phyloP scores from a whole-genome alignment of 2,113 vertebrate genomes.

The Martes martes region DNA sequence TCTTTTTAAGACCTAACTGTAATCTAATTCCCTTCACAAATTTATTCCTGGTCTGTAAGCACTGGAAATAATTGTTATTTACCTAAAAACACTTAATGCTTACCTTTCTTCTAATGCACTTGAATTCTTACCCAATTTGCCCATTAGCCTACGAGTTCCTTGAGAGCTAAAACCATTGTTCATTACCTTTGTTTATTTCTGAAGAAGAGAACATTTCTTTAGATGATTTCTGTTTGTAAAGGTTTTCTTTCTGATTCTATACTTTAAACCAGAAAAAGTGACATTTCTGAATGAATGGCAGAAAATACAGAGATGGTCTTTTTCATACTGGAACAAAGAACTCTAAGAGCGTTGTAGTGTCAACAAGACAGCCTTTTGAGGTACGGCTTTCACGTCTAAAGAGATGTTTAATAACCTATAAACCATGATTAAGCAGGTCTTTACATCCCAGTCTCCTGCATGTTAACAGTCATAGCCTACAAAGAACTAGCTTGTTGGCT shows the following conservation, averaged over 20 bases:
- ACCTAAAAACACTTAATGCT: not conserved
- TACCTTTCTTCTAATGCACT: not conserved
- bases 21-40: slow-evolving; percentile 1
- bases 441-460: not conserved
- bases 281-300: not conserved
- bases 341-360: not conserved
- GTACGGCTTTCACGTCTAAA: not conserved
- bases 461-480: not conserved
- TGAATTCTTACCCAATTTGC: not conserved
- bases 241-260: not conserved
- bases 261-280: slow-evolving; percentile 19
- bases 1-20: not conserved
- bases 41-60: not conserved
- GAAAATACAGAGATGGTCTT: not conserved
- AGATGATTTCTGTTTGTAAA: not conserved
- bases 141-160: not conserved
- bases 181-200: not conserved
- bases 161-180: not conserved
- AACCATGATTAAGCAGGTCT: not conserved
- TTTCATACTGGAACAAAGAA: not conserved
- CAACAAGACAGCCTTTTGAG: not conserved
- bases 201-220: not conserved
- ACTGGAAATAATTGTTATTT: not conserved
- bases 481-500: not conserved
- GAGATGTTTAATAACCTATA: not conserved